Conservation (phyloP, 2,113 vertebrate genomes). For the Stegostoma tigrinum region DNA sequence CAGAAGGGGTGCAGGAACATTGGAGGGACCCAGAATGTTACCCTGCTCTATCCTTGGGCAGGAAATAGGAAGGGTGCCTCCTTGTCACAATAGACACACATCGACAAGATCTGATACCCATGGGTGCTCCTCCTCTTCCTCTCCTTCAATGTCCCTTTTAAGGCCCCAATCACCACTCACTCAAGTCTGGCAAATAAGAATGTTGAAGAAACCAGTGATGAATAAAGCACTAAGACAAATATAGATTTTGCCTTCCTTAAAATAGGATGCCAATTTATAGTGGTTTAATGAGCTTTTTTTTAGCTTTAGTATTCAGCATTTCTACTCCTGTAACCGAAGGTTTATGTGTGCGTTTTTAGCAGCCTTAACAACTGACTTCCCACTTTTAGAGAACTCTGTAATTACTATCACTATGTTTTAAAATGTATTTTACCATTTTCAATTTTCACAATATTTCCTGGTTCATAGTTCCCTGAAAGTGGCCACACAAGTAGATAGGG, state of each 20-base stretch:
- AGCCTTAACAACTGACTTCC: background rate
- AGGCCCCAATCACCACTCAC: too few relatives aligned
- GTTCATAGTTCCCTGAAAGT: too few relatives aligned
- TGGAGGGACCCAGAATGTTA: too few relatives aligned
- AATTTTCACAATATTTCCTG: background rate
- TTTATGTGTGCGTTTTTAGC: background rate
- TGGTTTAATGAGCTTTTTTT: background rate
- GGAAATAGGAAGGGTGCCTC: too few relatives aligned
- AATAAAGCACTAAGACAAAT: constrained; percentile 5
- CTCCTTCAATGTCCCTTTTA: too few relatives aligned
- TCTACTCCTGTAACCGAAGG: background rate
- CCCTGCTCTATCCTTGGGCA: too few relatives aligned
- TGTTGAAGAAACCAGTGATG: background rate
- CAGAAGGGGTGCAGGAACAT: too few relatives aligned
- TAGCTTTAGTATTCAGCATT: background rate
- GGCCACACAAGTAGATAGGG: too few relatives aligned
- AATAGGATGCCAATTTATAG: background rate
- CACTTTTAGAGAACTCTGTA: background rate
- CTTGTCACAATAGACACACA: too few relatives aligned
- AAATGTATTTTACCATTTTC: background rate
- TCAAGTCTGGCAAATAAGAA: background rate
- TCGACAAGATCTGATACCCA: too few relatives aligned
- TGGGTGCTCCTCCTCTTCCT: too few relatives aligned
- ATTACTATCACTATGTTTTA: background rate
- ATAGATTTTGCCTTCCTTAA: background rate